Base-by-base conservation (phyloP, 2,888 invertebrate species). In the Eremobia ochroleuca region DNA sequence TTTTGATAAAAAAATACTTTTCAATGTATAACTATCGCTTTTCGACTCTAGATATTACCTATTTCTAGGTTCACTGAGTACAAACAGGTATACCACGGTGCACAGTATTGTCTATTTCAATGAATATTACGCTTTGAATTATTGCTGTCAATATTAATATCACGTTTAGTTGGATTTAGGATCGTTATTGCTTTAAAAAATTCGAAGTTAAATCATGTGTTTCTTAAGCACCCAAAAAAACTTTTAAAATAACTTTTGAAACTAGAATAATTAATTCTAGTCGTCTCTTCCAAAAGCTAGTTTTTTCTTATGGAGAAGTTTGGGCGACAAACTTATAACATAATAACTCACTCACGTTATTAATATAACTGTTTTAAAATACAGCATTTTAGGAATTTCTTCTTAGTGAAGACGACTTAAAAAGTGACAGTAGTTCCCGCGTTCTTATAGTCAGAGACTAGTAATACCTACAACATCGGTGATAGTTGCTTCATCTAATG, bases 1-100 rank as follows among this genome's bases (percentile, higher is more conserved):
- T 76, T 74, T 70, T 58, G 15, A 62, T 72, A 66, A n/a, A 79
- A 43, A 69, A 67, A 34, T 1, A 52, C 66, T 76, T 82, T 76
- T 65, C 68, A 70, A 70, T 71, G 43, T 59, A n/a, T 34, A 34
- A 58, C 28, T 11, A 5, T 79, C 8, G 21, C 18, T 59, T 52
- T 37, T 15, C 4, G 25, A 43, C 31, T 25, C 1, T 13, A 62
- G 25, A 31, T 0, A 37, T 37, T 37, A 37, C 37, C 28, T 18
- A 31, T 43, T 46, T 71, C n/a, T 28, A 21, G 9, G 13, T 46
- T 21, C 8, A 21, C 4, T 28, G 4, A 43, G 9, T 66, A 68
- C 2, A 21, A 21, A 28, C 0, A 28, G 11, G 21, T 21, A 2
- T 18, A 31, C 21, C 1, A 37, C 18, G 34, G 13, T 59, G 21